Evolutionary conservation across 2,113 vertebrate species (phyloP).

Genomic region (Ranitomeya imitator): DNA sequence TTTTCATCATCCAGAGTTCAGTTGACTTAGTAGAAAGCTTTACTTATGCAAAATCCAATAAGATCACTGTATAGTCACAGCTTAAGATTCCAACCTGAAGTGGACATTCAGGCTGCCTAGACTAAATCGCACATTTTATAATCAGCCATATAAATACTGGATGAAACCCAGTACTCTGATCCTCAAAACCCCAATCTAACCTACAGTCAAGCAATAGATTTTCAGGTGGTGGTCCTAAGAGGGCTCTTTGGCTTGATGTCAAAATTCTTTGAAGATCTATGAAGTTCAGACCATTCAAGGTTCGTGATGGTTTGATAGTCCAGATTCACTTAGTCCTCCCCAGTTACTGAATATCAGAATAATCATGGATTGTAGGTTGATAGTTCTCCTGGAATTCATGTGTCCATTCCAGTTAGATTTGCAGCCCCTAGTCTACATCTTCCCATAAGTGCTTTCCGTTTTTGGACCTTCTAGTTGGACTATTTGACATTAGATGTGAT

Average conservation of each 20-base stretch:
- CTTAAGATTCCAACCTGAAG: neutral
- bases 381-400: no score
- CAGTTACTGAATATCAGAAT: no score
- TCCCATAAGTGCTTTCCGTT: no score
- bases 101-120: neutral
- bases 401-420: no score
- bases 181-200: neutral
- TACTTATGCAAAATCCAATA: neutral
- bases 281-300: neutral
- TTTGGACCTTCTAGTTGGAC: no score
- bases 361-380: no score
- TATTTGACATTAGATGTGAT: no score
- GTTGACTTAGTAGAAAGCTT: slow-evolving; percentile 15
- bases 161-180: neutral
- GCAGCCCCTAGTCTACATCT: no score
- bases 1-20: neutral
- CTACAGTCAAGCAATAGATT: neutral
- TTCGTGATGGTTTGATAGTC: neutral
- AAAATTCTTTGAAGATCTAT: neutral
- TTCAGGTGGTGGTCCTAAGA: neutral
- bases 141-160: neutral
- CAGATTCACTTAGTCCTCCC: no score
- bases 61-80: neutral
- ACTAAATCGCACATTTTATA: neutral
- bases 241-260: neutral